A percentile compares a stretch with the other conserved stretches of the same genome.
phyloP scores from a whole-genome alignment of 2,113 vertebrate species.

The Carassius auratus region DNA sequence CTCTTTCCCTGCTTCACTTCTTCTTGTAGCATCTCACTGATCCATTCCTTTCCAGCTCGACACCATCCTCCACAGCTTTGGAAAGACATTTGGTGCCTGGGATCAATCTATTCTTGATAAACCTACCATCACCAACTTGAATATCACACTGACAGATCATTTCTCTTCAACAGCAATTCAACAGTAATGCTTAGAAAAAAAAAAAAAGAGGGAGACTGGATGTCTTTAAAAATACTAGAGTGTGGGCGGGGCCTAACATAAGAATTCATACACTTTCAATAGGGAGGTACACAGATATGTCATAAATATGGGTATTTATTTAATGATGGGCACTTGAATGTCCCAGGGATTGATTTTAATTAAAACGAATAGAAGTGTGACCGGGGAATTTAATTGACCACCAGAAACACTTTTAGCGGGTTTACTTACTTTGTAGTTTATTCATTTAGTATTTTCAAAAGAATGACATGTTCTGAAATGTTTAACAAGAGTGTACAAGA shows the following conservation, averaged over 20 bases:
- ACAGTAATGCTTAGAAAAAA: constrained; percentile 62
- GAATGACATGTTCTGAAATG: too few relatives aligned
- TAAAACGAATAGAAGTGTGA: too few relatives aligned
- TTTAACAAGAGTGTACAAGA: too few relatives aligned
- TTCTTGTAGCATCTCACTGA: background rate
- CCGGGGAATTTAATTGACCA: too few relatives aligned
- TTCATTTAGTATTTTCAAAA: too few relatives aligned
- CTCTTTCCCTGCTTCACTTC: constrained; percentile 11
- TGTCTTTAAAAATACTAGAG: constrained; percentile 39
- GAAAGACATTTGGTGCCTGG: constrained; percentile 70
- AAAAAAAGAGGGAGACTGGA: constrained; percentile 34
- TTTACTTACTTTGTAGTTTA: too few relatives aligned
- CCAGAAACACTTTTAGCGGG: too few relatives aligned
- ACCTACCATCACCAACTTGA: constrained; percentile 62
- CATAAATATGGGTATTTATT: too few relatives aligned
- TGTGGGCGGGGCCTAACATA: background rate
- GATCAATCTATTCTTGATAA: constrained; percentile 79
- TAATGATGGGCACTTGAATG: too few relatives aligned
- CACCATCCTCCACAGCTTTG: constrained; percentile 69
- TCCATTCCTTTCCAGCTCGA: constrained; percentile 11
- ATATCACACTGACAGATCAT: constrained; percentile 66
- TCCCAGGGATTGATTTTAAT: too few relatives aligned
- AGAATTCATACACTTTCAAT: constrained; percentile 34
- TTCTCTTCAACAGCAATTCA: constrained; percentile 65
- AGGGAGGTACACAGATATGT: background rate